Percentiles rank a stretch among this genome's conserved stretches.
phyloP scores from a whole-genome alignment of 2,888 invertebrate genomes.

The Opisthograptis luteolata region DNA sequence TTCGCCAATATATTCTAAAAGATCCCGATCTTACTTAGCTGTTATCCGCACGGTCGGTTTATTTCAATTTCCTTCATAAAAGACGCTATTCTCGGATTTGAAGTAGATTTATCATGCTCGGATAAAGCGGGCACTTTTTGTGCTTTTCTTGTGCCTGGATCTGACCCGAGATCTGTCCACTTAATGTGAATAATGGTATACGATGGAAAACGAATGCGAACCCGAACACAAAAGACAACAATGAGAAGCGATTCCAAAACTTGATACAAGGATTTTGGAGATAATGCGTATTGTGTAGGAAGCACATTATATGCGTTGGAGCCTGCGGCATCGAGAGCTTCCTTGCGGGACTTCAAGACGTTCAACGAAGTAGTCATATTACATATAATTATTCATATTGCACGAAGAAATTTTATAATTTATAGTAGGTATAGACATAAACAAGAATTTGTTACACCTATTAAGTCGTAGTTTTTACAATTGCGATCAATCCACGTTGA shows the following conservation, averaged over 20 bases:
- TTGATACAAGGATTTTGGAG: conserved; percentile 78
- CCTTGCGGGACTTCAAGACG: conserved; percentile 13
- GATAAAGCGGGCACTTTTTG: conserved; percentile 85
- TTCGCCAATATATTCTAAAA: conserved; percentile 81
- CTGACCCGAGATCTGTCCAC: conserved; percentile 85
- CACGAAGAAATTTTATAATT: too few species aligned
- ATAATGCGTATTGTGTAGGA: conserved; percentile 62
- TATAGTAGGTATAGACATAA: too few species aligned
- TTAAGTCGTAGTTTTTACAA: too few species aligned
- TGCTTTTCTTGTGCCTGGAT: conserved; percentile 84
- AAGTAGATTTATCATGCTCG: conserved; percentile 85
- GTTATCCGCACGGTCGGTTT: conserved; percentile 85
- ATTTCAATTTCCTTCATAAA: conserved; percentile 85
- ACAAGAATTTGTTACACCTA: too few species aligned
- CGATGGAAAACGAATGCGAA: conserved; percentile 83
- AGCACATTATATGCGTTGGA: conserved; percentile 46
- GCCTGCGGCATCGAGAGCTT: conserved; percentile 15
- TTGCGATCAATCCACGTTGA: too few species aligned
- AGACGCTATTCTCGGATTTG: conserved; percentile 85
- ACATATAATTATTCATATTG: too few species aligned
- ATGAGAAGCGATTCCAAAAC: conserved; percentile 80
- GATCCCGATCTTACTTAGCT: conserved; percentile 83
- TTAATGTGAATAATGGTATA: conserved; percentile 85
- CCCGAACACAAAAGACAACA: conserved; percentile 83
- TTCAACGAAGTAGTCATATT: too few species aligned